Conservation (phyloP, 2,888 invertebrate species). For the Drosophila flavopinicola region DNA sequence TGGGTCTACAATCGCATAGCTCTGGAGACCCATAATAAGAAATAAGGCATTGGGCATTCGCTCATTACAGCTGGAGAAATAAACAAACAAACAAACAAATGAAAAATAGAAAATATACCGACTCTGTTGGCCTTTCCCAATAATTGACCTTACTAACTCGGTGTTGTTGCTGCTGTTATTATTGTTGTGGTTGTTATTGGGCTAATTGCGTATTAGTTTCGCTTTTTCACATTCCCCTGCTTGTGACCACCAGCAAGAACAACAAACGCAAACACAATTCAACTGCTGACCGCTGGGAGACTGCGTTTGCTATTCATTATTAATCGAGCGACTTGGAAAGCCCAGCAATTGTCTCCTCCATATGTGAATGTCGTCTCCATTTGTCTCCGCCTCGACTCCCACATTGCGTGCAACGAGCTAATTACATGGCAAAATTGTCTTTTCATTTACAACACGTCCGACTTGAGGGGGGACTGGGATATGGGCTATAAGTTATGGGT, state of each 20-base stretch:
- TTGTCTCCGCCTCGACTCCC: conserved; percentile 11
- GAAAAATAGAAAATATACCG: conserved; percentile 2
- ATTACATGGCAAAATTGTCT: conserved; percentile 78
- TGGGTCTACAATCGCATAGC: conserved; percentile 7
- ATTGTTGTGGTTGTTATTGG: conserved; percentile 16
- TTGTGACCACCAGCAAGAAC: conserved; percentile 12
- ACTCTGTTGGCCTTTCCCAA: conserved; percentile 63
- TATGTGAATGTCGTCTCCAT: conserved; percentile 21
- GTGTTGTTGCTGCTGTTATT: conserved; percentile 6
- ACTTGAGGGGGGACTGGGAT: conserved; percentile 4
- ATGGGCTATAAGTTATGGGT: not conserved
- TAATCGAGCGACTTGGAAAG: conserved; percentile 53
- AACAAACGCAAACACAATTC: conserved; percentile 22
- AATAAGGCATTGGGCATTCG: conserved; percentile 36
- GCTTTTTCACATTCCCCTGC: conserved; percentile 39
- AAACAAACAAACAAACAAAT: conserved; percentile 36
- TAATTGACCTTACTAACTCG: conserved; percentile 63
- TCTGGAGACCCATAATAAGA: conserved; percentile 37
- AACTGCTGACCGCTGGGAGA: conserved; percentile 33
- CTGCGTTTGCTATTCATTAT: conserved; percentile 64
- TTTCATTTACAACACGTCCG: conserved; percentile 55
- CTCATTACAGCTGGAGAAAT: conserved; percentile 5
- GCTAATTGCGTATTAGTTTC: conserved; percentile 51
- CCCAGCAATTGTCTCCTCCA: conserved; percentile 42
- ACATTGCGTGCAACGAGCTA: conserved; percentile 76